These are phyloP conservation scores for Anagyrus pseudococci DNA, from an alignment of 2,888 invertebrate genomes.

Conservation along the genomic window DNA sequence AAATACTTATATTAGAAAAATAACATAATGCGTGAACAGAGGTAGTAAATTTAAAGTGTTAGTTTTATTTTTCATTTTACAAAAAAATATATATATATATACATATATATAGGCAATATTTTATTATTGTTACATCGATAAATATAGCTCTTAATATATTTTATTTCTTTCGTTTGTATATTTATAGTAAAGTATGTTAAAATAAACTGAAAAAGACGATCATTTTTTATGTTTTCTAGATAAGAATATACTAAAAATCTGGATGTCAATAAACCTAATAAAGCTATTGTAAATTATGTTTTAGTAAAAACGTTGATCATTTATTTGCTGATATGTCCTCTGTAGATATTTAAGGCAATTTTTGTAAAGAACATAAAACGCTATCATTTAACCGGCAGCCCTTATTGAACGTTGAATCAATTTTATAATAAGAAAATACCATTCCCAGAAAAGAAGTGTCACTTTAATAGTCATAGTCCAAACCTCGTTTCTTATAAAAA, in stretches of 20 bases:
- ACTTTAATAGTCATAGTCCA: neutral
- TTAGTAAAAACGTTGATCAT: too few species aligned
- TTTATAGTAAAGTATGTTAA: neutral
- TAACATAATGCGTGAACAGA: neutral
- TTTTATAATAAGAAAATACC: neutral
- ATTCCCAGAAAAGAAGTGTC: neutral
- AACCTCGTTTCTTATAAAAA: slow-evolving; percentile 22
- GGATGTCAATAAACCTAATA: too few species aligned
- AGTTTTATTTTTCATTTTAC: slow-evolving; percentile 12
- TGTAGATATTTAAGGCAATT: too few species aligned
- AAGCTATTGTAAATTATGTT: too few species aligned
- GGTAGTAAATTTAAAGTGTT: slow-evolving; percentile 18
- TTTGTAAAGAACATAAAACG: too few species aligned
- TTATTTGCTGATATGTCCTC: too few species aligned
- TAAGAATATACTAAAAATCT: too few species aligned
- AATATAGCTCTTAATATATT: neutral
- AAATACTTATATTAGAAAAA: slow-evolving; percentile 4
- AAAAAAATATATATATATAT: slow-evolving; percentile 12
- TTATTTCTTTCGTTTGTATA: neutral
- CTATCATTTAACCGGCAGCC: too few species aligned
- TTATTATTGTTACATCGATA: slow-evolving; percentile 5
- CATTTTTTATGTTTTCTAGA: too few species aligned
- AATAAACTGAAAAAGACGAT: too few species aligned
- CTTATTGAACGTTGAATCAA: too few species aligned
- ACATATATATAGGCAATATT: slow-evolving; percentile 6